Base-by-base conservation (phyloP, 2,797 vertebrate species). In the Myoxocephalus aenaeus region DNA sequence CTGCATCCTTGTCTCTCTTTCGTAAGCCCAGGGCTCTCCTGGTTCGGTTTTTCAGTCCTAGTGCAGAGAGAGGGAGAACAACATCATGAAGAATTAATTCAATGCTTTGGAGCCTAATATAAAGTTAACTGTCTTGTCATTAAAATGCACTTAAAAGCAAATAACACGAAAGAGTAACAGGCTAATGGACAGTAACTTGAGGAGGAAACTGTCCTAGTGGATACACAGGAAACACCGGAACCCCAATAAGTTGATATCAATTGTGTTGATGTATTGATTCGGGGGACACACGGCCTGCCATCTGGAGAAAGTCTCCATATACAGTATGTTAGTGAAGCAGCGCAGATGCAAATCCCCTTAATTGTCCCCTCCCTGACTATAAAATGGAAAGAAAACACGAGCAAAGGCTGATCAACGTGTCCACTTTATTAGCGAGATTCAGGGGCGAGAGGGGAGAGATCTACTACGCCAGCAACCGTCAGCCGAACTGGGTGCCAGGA, bases 1-100 rank as follows among this genome's bases (percentile, higher is more conserved):
- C 98, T 88, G 95, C 94, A 79, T 99, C 97, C 95, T 96, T 99
- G 86, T 99, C 98, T 96, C 97, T 99, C 96, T 94, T 99, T 87
- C 97, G 96, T 96, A 99, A 97, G 77, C 97, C 97, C 92, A 99
- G 97, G 73, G 95, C 98, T 93, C 96, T 99, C 90, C 97, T 97
- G 94, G 98, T 98, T 87, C 97, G 97, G 84, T 99, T 99, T 96
- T 99, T 99, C 96, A 99, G 56, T 97, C 98, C 98, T 99, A 29
- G 38, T 17, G 53, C 15, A 78, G 17, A 70, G 12, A 66, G 40
- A 73, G 4, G 5, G 32, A 73, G 29, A 68, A 36, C 22, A 75
- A 58, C 29, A 75, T 74, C 64, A 65, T 70, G 32, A 71, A 70
- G 29, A 76, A 70, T 75, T 58, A 3, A 73, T 76, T 48, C 59